Conservation (phyloP, 2,797 vertebrate genomes). For the Leptatherina wallacei region DNA sequence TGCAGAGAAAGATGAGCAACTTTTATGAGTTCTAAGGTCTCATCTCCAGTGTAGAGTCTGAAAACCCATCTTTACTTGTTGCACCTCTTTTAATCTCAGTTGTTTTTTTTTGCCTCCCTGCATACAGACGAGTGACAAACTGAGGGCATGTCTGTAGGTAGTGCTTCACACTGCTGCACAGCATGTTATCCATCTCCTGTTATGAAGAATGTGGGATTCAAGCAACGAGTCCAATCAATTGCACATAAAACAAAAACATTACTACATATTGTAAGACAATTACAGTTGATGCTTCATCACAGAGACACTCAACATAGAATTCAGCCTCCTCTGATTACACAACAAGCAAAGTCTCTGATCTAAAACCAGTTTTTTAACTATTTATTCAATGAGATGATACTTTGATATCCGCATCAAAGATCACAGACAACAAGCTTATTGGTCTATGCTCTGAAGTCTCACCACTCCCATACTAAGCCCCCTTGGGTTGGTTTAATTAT, state of each 20-base stretch:
- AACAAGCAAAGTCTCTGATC: constrained; percentile 32
- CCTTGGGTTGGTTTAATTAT: constrained; percentile 69
- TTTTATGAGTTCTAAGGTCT: constrained; percentile 54
- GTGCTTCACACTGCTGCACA: constrained; percentile 4
- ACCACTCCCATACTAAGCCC: constrained; percentile 54
- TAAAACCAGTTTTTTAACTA: constrained; percentile 48
- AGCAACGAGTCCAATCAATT: constrained; percentile 9
- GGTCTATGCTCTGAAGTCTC: constrained; percentile 57
- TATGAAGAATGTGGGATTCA: constrained; percentile 2
- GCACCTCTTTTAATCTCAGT: constrained; percentile 15
- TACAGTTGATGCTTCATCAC: neutral
- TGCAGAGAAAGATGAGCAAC: constrained; percentile 50
- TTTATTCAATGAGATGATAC: constrained; percentile 55
- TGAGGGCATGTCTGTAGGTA: constrained; percentile 9
- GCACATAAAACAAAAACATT: neutral
- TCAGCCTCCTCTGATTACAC: constrained; percentile 35
- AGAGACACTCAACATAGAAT: constrained; percentile 16
- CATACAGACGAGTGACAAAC: constrained; percentile 16
- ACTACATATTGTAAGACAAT: neutral
- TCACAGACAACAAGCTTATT: constrained; percentile 59
- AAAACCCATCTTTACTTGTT: constrained; percentile 62
- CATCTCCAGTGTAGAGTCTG: constrained; percentile 45
- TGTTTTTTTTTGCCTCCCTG: neutral
- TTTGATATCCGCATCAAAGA: constrained; percentile 68
- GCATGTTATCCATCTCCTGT: constrained; percentile 7